Evolutionary conservation across 1,140 invertebrate genomes (phyloP).

Genomic region (Orchesella cincta): DNA sequence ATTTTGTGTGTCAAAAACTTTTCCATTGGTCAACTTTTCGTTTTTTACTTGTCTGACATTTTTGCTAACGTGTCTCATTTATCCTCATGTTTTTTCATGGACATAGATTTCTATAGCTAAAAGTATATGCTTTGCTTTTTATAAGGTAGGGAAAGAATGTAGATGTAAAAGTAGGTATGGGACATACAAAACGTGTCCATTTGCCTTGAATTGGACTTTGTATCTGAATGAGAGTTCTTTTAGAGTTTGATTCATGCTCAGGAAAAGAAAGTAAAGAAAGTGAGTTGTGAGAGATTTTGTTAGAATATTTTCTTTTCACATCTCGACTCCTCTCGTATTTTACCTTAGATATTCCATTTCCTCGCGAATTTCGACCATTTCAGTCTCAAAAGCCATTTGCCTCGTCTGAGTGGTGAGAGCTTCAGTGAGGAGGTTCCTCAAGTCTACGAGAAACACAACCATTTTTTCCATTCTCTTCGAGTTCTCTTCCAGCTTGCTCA

Average conservation of each 20-base stretch:
- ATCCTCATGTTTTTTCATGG: background rate
- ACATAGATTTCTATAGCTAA: too few relatives aligned
- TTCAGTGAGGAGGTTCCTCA: constrained; percentile 38
- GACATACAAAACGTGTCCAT: too few relatives aligned
- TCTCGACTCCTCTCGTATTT: too few relatives aligned
- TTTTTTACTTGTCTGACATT: background rate
- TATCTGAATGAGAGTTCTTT: too few relatives aligned
- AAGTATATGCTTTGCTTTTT: too few relatives aligned
- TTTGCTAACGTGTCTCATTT: background rate
- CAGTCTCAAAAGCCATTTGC: constrained; percentile 30
- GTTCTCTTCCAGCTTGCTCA: constrained; percentile 41
- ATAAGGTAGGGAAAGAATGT: too few relatives aligned
- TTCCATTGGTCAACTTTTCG: background rate
- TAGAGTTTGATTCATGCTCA: background rate
- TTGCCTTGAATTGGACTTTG: too few relatives aligned
- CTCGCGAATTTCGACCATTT: constrained; percentile 39
- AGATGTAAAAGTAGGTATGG: too few relatives aligned
- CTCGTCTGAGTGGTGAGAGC: constrained; percentile 31
- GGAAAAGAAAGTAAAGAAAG: background rate
- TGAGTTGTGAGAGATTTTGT: background rate
- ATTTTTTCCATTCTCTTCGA: constrained; percentile 43
- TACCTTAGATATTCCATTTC: constrained; percentile 45
- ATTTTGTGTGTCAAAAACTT: background rate
- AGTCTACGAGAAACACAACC: constrained; percentile 43
- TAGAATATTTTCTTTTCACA: background rate